phyloP scores from a whole-genome alignment of 2,888 invertebrate genomes.

The Fissipunctia ypsillon region DNA sequence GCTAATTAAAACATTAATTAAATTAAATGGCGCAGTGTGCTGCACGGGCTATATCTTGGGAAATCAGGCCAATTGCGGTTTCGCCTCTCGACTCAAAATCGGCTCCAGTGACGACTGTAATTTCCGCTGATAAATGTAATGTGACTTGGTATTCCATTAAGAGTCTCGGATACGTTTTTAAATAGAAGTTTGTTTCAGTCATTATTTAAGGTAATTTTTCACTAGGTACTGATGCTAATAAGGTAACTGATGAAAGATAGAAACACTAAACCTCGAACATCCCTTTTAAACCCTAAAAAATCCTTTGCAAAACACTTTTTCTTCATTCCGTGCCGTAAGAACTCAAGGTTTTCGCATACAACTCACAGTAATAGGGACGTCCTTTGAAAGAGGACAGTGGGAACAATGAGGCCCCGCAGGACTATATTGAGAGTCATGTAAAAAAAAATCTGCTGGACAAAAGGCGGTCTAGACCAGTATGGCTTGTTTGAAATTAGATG shows the following conservation, averaged over 20 bases:
- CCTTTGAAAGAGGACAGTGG: conserved; percentile 73
- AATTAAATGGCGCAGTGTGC: conserved; percentile 77
- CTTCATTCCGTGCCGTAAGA: conserved; percentile 53
- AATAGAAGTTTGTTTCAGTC: background rate
- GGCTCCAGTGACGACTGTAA: conserved; percentile 52
- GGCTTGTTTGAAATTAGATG: conserved; percentile 79
- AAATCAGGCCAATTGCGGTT: conserved; percentile 78
- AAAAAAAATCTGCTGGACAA: conserved; percentile 78
- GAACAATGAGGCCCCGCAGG: conserved; percentile 81
- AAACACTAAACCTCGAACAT: background rate
- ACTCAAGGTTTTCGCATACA: conserved; percentile 61
- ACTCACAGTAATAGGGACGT: conserved; percentile 66
- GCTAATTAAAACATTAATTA: conserved; percentile 86
- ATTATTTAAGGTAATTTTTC: background rate
- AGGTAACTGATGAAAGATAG: background rate
- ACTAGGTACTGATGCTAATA: background rate
- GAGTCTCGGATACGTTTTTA: background rate
- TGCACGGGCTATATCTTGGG: conserved; percentile 79
- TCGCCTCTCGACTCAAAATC: conserved; percentile 60
- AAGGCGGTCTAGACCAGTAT: conserved; percentile 78
- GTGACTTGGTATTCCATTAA: conserved; percentile 47
- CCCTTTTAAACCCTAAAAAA: background rate
- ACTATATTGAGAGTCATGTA: conserved; percentile 80
- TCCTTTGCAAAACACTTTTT: conserved; percentile 33
- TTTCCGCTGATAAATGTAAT: conserved; percentile 60